phyloP scores from a whole-genome alignment of 1,140 invertebrate species.

The Saccostrea glomerata region DNA sequence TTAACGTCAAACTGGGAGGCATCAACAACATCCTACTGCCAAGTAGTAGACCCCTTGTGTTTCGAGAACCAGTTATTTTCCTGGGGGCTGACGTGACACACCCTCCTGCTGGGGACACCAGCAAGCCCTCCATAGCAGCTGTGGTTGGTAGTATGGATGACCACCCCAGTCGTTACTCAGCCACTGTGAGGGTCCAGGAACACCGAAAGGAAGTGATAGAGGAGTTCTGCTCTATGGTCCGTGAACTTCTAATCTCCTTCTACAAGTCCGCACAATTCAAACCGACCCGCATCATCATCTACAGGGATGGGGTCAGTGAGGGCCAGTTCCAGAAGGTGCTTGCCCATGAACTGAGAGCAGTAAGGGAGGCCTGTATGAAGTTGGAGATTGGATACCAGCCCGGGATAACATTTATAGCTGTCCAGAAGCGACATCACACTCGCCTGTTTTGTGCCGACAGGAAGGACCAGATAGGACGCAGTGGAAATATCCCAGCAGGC shows the following conservation, averaged over 20 bases:
- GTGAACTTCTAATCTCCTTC: conserved; percentile 95
- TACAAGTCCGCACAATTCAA: conserved; percentile 95
- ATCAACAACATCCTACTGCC: conserved; percentile 99
- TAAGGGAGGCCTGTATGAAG: conserved; percentile 99
- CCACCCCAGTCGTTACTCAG: conserved; percentile 98
- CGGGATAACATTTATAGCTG: conserved; percentile 99
- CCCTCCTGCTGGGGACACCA: conserved; percentile 98
- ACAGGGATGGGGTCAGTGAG: conserved; percentile 97
- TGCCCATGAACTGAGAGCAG: conserved; percentile 97
- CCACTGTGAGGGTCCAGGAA: conserved; percentile 98
- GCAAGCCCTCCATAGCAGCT: conserved; percentile 98
- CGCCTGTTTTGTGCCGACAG: conserved; percentile 98
- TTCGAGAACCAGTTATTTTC: conserved; percentile 99
- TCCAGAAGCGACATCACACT: conserved; percentile 99
- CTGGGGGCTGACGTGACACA: conserved; percentile 99
- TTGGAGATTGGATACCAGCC: conserved; percentile 98
- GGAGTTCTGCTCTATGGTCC: conserved; percentile 98
- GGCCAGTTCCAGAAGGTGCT: conserved; percentile 89
- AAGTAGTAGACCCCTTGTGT: conserved; percentile 90
- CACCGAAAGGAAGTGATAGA: conserved; percentile 98
- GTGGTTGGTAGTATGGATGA: conserved; percentile 99
- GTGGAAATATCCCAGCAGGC: conserved; percentile 99
- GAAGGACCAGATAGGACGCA: conserved; percentile 98
- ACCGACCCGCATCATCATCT: conserved; percentile 97
- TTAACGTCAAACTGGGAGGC: conserved; percentile 99